A percentile compares a stretch with the other conserved stretches of the same genome.
These are phyloP conservation scores for Phorcus lineatus DNA, from an alignment of 2,888 invertebrate species.

Conservation along the genomic window DNA sequence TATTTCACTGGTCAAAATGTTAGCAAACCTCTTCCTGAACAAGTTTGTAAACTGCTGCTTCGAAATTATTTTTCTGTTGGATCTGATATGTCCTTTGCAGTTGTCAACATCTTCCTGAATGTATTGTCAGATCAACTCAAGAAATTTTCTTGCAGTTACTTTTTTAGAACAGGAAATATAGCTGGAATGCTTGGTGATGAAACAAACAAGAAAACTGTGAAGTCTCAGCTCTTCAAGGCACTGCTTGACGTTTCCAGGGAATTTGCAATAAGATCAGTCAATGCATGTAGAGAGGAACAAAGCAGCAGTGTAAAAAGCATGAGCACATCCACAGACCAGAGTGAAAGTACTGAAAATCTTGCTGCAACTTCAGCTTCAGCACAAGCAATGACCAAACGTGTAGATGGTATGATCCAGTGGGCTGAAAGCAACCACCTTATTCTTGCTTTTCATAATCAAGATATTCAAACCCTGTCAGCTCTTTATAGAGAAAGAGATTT, in stretches of 20 bases:
- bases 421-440: conserved; percentile 27
- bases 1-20: neutral
- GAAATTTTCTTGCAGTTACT: conserved; percentile 32
- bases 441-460: conserved; percentile 25
- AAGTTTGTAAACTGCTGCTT: neutral
- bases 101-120: conserved; percentile 27
- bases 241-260: conserved; percentile 11
- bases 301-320: neutral
- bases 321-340: neutral
- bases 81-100: conserved; percentile 29
- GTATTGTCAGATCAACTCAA: conserved; percentile 35
- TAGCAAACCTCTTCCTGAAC: neutral
- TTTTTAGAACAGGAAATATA: conserved; percentile 19
- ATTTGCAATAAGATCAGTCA: conserved; percentile 23
- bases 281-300: conserved; percentile 9
- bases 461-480: conserved; percentile 25
- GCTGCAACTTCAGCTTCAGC: neutral
- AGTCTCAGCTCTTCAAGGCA: conserved; percentile 4
- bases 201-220: neutral
- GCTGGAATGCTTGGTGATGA: conserved; percentile 15
- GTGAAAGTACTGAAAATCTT: neutral
- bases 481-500: conserved; percentile 7
- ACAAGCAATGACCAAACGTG: conserved; percentile 21
- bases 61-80: neutral
- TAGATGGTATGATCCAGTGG: conserved; percentile 30